Conservation (phyloP, 2,888 invertebrate species). For the Dioctria linearis region DNA sequence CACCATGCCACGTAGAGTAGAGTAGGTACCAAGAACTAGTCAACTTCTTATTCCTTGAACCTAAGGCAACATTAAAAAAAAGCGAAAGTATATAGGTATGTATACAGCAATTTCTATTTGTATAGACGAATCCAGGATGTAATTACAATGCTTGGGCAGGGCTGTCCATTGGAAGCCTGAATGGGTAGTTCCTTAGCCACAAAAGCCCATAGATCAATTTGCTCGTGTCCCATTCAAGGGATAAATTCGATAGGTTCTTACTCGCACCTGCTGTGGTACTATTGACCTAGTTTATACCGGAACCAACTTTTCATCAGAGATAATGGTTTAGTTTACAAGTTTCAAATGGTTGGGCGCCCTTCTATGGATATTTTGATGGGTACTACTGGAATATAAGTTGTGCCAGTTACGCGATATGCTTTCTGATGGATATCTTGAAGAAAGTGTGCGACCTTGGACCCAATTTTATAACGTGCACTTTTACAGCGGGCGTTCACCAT, state of each 20-base stretch:
- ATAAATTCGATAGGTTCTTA: neutral
- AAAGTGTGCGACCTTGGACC: slow-evolving; percentile 40
- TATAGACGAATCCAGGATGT: slow-evolving; percentile 37
- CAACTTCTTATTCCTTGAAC: slow-evolving; percentile 41
- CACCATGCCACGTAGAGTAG: neutral
- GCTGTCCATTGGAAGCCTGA: slow-evolving; percentile 34
- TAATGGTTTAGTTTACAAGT: slow-evolving; percentile 6
- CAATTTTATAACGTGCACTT: slow-evolving; percentile 19
- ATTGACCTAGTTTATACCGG: slow-evolving; percentile 29
- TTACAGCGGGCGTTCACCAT: slow-evolving; percentile 7
- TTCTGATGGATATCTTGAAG: slow-evolving; percentile 12
- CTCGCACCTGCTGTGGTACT: slow-evolving; percentile 31
- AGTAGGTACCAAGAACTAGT: slow-evolving; percentile 4
- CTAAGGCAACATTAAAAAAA: slow-evolving; percentile 12
- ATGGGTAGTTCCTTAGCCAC: slow-evolving; percentile 16
- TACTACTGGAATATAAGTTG: neutral
- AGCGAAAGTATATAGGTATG: slow-evolving; percentile 5
- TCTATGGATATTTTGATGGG: neutral
- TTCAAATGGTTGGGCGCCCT: neutral
- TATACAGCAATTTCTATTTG: too few species aligned
- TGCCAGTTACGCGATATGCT: slow-evolving; percentile 3
- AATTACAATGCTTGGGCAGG: slow-evolving; percentile 31
- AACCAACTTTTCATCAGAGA: slow-evolving; percentile 34
- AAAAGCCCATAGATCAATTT: neutral
- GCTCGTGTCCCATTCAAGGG: slow-evolving; percentile 29